Evolutionary conservation across 2,797 vertebrate species (phyloP).

Genomic region (Delichon dasypus): DNA sequence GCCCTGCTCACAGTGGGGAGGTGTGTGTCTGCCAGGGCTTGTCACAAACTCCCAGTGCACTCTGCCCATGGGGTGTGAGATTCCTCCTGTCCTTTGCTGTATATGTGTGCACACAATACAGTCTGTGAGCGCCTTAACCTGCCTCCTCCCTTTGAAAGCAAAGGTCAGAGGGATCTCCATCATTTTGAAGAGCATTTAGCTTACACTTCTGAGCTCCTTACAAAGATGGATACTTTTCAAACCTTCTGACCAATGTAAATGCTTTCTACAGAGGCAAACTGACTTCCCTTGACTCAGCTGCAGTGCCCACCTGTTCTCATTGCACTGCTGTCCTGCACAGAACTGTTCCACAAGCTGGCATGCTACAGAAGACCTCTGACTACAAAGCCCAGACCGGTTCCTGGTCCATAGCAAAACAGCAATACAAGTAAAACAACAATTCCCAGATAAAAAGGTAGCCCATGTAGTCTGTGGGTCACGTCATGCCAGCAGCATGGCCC

Average conservation of each 20-base stretch:
- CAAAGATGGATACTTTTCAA: not conserved
- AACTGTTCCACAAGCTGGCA: not conserved
- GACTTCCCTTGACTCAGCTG: not conserved
- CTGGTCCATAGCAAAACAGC: not conserved
- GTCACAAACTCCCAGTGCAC: not conserved
- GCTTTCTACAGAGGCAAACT: not conserved
- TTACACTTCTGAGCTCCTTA: not conserved
- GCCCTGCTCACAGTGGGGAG: not conserved
- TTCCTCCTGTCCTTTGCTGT: not conserved
- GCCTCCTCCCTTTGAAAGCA: not conserved
- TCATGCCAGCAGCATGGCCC: slow-evolving; percentile 15
- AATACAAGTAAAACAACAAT: slow-evolving; percentile 13
- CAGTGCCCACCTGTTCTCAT: not conserved
- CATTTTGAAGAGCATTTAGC: not conserved
- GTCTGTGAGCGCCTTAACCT: not conserved
- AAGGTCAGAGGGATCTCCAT: not conserved
- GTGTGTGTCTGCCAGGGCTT: not conserved
- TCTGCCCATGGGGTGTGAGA: not conserved
- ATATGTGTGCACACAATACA: not conserved
- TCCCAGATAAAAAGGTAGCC: not conserved
- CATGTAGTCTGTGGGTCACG: not conserved
- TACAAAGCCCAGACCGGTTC: not conserved
- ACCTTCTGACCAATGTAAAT: not conserved
- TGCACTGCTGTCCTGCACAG: not conserved
- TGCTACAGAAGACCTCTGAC: not conserved